These are phyloP conservation scores for Falco novaeseelandiae DNA, from an alignment of 2,797 vertebrate genomes.

Conservation along the genomic window DNA sequence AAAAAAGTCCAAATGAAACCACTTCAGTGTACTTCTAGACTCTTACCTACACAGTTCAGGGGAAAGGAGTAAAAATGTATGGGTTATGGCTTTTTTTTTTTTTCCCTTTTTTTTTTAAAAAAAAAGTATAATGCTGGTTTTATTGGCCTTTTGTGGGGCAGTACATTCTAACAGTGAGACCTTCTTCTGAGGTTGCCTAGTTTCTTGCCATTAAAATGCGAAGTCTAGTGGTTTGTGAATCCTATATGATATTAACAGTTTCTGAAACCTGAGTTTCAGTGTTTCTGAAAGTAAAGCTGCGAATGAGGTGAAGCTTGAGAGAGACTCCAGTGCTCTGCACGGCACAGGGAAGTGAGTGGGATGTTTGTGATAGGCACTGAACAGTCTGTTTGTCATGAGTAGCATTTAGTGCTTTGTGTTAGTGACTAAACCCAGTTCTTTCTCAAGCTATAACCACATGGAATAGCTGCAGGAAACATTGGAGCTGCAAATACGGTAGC, in stretches of 20 bases:
- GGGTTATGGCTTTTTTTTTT: background rate
- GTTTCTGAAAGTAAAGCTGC: background rate
- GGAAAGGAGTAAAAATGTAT: background rate
- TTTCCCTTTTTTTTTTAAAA: background rate
- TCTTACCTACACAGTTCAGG: background rate
- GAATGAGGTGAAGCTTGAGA: rapidly evolving
- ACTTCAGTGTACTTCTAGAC: background rate
- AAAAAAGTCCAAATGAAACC: background rate
- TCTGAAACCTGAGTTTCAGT: rapidly evolving
- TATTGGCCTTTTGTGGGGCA: background rate
- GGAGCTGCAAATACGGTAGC: rapidly evolving
- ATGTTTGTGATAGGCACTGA: rapidly evolving
- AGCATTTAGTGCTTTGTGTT: rapidly evolving
- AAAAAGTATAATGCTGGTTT: background rate
- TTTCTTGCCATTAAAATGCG: background rate
- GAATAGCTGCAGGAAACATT: background rate
- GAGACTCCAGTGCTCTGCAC: rapidly evolving
- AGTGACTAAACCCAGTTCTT: rapidly evolving
- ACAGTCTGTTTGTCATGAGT: rapidly evolving
- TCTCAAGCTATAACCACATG: background rate
- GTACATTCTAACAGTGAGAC: background rate
- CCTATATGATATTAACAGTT: rapidly evolving
- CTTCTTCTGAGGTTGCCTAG: rapidly evolving
- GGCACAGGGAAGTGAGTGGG: rapidly evolving
- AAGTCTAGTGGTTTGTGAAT: background rate